Base-by-base conservation (phyloP, 2,888 invertebrate genomes). In the Ellobium chinense region DNA sequence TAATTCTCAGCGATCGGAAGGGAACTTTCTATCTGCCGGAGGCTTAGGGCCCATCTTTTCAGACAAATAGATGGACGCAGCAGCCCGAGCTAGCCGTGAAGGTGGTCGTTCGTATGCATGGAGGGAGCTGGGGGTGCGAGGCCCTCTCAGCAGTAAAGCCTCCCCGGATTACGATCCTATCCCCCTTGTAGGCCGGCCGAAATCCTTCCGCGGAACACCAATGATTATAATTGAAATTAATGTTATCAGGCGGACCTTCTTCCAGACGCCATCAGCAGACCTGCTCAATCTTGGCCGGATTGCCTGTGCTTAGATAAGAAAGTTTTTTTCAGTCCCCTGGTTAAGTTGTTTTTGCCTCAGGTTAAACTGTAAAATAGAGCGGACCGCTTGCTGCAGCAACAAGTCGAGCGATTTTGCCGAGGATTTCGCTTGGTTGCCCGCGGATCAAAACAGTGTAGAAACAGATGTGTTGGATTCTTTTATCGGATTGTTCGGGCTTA, bases 141-240 rank as follows among this genome's bases (percentile, higher is more conserved):
- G 70, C n/a, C 63, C 60, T 74, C 74, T 74, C 62, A 56, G 24
- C 27, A 18, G 60, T 58, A 74, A 80, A 74, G 65, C 74, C 70
- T 37, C 58, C 58, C 7, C 7, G 72, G 78, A 78, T 78, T 78
- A 78, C 24, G 62, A 27, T 56, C 72, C 58, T 56, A 77, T 77
- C 77, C 69, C 31, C 18, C 21, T 24, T 60, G 76, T 69, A 69
- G 68, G 31, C 77, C 69, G n/a, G 3, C 31, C 56, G 77, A 69
- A 77, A 69, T 69, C 69, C 73, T 73, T 34, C 54, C 36, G 18
- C 36, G 66, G 78, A 75, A 65, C 81, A 54, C 29, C 72, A 62
- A 83, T 83, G 82, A 82, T 83, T 82, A 82, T 83, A 83, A 83
- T 83, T 83, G 83, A 83, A 83, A 83, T 82, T 83, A 83, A 83